phyloP scores from a whole-genome alignment of 2,888 invertebrate species.

The Macaria liturata region DNA sequence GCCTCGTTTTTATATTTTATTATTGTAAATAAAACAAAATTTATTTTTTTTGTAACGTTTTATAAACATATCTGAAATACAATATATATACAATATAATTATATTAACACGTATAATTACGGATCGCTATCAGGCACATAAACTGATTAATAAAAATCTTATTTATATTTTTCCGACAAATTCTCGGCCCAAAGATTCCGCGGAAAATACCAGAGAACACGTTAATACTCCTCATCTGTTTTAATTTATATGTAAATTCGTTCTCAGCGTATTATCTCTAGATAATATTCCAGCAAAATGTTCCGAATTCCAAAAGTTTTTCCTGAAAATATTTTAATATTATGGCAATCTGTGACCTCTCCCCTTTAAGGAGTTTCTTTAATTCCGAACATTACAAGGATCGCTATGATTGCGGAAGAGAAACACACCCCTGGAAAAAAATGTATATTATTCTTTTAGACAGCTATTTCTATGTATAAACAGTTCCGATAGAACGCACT shows the following conservation, averaged over 20 bases:
- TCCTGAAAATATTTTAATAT: constrained; percentile 56
- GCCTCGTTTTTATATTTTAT: no score
- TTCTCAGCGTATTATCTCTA: constrained; percentile 54
- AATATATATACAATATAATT: no score
- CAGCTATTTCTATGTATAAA: no score
- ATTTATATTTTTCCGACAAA: constrained; percentile 24
- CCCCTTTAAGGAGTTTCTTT: constrained; percentile 64
- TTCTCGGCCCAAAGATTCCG: constrained; percentile 34
- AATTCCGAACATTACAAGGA: constrained; percentile 62
- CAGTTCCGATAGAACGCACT: no score
- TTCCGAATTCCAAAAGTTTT: constrained; percentile 51
- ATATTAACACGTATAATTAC: no score
- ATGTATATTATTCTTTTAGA: constrained; percentile 13
- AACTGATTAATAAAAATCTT: neutral
- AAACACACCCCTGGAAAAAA: constrained; percentile 44
- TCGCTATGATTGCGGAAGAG: constrained; percentile 56
- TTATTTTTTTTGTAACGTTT: no score
- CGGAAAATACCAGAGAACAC: constrained; percentile 41
- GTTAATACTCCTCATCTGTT: constrained; percentile 56
- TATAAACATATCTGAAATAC: no score
- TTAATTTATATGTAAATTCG: constrained; percentile 65
- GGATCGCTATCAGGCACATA: no score
- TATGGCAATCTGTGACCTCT: constrained; percentile 56
- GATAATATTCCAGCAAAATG: constrained; percentile 49
- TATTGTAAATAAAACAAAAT: no score